Evolutionary conservation across 1,140 invertebrate genomes (phyloP).

Genomic region (Cardiocondyla obscurior): DNA sequence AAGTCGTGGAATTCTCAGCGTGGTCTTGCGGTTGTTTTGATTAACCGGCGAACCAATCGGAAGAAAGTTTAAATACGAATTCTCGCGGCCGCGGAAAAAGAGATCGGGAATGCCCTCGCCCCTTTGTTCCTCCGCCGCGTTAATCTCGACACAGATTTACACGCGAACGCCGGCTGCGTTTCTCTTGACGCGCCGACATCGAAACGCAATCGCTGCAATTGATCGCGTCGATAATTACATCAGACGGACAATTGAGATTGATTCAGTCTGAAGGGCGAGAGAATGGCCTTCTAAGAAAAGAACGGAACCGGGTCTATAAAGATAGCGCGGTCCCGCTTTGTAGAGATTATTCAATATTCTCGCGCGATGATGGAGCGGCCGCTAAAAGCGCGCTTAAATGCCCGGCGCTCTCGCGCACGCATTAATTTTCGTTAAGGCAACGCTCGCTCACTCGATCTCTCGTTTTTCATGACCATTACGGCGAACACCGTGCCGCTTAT

Average conservation of each 20-base stretch:
- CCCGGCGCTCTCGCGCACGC: neutral
- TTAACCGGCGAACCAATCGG: slow-evolving; percentile 65
- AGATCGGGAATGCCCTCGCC: neutral
- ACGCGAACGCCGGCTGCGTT: neutral
- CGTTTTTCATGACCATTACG: neutral
- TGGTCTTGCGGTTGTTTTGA: slow-evolving; percentile 56
- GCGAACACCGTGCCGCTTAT: neutral
- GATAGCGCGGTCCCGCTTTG: neutral
- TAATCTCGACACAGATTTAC: slow-evolving; percentile 1
- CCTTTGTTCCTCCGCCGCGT: neutral
- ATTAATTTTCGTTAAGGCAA: slow-evolving; percentile 5
- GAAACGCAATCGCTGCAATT: slow-evolving; percentile 17
- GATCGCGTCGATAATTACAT: slow-evolving; percentile 19
- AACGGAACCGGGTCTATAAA: neutral
- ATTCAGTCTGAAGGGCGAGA: neutral
- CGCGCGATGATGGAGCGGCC: neutral
- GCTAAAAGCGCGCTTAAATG: neutral
- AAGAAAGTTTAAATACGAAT: neutral
- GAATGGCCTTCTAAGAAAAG: neutral
- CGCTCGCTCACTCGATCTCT: neutral
- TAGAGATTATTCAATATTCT: slow-evolving; percentile 1
- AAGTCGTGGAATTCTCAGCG: neutral
- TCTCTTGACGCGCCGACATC: neutral
- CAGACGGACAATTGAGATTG: neutral
- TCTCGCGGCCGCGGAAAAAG: neutral